Evolutionary conservation across 1,140 invertebrate genomes (phyloP).

Genomic region (Euwallacea similis): DNA sequence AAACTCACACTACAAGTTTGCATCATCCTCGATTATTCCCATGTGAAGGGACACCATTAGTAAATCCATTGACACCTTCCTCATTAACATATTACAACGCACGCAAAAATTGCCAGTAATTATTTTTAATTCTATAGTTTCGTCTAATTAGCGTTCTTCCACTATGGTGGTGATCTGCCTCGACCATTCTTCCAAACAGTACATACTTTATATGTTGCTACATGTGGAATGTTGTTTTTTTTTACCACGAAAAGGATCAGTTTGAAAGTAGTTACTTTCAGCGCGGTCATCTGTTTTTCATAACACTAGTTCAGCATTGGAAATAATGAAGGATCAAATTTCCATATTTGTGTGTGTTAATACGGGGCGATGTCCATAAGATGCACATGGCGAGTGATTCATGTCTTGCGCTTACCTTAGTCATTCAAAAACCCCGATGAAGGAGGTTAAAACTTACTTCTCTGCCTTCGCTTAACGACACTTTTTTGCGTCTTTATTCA

Average conservation of each 20-base stretch:
- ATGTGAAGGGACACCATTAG: background rate
- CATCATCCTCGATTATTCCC: background rate
- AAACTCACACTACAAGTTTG: background rate
- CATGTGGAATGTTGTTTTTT: background rate
- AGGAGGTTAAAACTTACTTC: no score
- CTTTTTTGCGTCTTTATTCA: no score
- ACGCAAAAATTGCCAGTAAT: constrained; percentile 5
- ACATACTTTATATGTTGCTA: background rate
- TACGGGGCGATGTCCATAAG: background rate
- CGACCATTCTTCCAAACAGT: background rate
- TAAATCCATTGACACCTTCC: constrained; percentile 11
- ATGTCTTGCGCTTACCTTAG: no score
- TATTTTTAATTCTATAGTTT: constrained; percentile 12
- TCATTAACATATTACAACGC: constrained; percentile 8
- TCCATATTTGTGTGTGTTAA: background rate
- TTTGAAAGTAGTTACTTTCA: background rate
- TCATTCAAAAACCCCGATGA: no score
- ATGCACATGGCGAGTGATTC: no score
- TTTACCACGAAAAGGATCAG: background rate
- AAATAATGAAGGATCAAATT: no score
- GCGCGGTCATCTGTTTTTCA: background rate
- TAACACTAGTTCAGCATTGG: no score
- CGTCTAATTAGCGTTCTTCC: constrained; percentile 3
- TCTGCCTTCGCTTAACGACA: no score
- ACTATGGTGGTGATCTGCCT: background rate